phyloP scores from a whole-genome alignment of 1,140 invertebrate species.

The Nasonia giraulti region DNA sequence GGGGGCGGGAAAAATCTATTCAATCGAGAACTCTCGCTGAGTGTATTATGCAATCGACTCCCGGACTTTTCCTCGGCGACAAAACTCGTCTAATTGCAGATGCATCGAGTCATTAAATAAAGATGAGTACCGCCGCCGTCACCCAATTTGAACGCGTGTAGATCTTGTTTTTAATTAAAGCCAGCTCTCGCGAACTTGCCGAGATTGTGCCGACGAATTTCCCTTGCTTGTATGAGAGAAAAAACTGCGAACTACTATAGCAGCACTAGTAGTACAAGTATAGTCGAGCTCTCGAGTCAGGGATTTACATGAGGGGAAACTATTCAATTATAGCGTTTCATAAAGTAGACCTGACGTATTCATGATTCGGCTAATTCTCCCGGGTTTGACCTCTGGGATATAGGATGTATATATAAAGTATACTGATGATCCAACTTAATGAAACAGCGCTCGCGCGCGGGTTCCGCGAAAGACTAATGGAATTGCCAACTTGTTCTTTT shows the following conservation, averaged over 20 bases:
- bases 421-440: conserved; percentile 6
- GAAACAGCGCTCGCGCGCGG: background rate
- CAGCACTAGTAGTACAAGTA: background rate
- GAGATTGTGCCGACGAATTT: background rate
- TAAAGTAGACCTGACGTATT: conserved; percentile 31
- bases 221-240: background rate
- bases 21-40: background rate
- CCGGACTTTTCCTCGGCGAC: background rate
- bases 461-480: background rate
- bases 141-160: background rate
- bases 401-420: background rate
- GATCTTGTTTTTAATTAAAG: background rate
- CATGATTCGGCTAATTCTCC: conserved; percentile 29
- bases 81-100: conserved; percentile 19
- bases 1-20: too few relatives aligned
- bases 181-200: too few relatives aligned
- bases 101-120: conserved; percentile 28
- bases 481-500: background rate
- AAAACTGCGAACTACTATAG: background rate
- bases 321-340: conserved; percentile 32
- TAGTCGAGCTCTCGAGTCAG: background rate
- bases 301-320: conserved; percentile 28
- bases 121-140: background rate
- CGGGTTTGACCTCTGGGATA: conserved; percentile 7
- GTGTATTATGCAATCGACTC: background rate